Evolutionary conservation across 1,140 invertebrate species (phyloP).

Genomic region (Armadillidium nasatum): DNA sequence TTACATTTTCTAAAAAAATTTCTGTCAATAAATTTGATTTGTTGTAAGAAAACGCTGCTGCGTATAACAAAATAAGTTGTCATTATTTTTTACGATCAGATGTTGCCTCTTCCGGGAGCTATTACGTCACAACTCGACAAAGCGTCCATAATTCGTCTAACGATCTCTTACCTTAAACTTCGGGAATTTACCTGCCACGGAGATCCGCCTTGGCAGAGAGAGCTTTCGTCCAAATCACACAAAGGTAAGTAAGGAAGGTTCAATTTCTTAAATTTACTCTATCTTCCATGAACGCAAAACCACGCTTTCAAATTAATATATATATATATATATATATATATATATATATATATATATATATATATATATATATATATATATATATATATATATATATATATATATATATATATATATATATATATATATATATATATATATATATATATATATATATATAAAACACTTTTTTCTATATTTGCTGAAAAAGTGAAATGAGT

Average conservation of each 20-base stretch:
- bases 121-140: slow-evolving; percentile 98
- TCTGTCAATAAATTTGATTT: too few relatives aligned
- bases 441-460: too few relatives aligned
- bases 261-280: not conserved
- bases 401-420: too few relatives aligned
- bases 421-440: too few relatives aligned
- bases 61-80: too few relatives aligned
- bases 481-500: not conserved
- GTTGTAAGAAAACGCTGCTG: too few relatives aligned
- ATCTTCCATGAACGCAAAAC: not conserved
- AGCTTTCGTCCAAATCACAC: slow-evolving; percentile 52
- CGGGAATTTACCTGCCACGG: slow-evolving; percentile 91
- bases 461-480: too few relatives aligned
- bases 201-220: slow-evolving; percentile 88
- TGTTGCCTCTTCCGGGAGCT: slow-evolving; percentile 90
- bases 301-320: not conserved
- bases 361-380: too few relatives aligned
- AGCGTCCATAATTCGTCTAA: slow-evolving; percentile 95
- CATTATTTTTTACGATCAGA: slow-evolving; percentile 51
- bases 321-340: slow-evolving; percentile 20
- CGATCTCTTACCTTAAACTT: slow-evolving; percentile 94
- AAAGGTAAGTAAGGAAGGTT: slow-evolving; percentile 34
- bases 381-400: too few relatives aligned
- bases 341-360: slow-evolving; percentile 16
- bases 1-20: too few relatives aligned